These are phyloP conservation scores for Lamprotornis superbus DNA, from an alignment of 2,113 vertebrate species.

Conservation along the genomic window DNA sequence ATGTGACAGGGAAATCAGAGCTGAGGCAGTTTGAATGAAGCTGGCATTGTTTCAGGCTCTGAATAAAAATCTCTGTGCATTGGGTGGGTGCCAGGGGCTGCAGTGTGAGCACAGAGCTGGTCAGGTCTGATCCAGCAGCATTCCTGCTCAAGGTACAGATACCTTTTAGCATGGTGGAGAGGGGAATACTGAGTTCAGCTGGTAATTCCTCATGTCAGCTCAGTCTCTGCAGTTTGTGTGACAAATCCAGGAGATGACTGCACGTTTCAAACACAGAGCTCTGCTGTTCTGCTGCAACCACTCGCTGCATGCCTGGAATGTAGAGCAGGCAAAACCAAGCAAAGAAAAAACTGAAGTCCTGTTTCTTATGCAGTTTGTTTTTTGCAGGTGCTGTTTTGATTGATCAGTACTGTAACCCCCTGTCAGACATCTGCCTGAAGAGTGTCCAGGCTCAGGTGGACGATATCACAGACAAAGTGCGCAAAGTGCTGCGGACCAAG, in stretches of 20 bases:
- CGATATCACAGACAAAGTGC: constrained; percentile 86
- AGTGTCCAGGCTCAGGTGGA: constrained; percentile 85
- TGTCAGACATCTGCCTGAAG: constrained; percentile 86
- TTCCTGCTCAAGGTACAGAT: background rate
- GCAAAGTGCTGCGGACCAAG: constrained; percentile 83
- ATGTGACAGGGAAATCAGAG: background rate
- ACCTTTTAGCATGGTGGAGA: background rate
- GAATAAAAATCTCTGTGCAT: background rate
- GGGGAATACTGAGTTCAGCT: background rate
- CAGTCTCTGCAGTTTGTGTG: background rate
- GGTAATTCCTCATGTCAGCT: background rate
- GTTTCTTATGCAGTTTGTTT: constrained; percentile 24
- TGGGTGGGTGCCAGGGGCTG: background rate
- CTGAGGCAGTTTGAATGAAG: background rate
- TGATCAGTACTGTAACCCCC: constrained; percentile 95
- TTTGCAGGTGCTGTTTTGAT: constrained; percentile 88
- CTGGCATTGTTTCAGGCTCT: background rate
- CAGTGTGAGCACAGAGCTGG: background rate
- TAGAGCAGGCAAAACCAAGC: background rate
- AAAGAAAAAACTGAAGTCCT: constrained; percentile 15
- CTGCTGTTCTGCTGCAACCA: background rate
- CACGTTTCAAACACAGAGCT: background rate
- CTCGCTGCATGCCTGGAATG: background rate
- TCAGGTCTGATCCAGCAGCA: background rate
- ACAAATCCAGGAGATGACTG: background rate